Evolutionary conservation across 2,888 invertebrate genomes (phyloP).

Genomic region (Tenthredo mesomela): DNA sequence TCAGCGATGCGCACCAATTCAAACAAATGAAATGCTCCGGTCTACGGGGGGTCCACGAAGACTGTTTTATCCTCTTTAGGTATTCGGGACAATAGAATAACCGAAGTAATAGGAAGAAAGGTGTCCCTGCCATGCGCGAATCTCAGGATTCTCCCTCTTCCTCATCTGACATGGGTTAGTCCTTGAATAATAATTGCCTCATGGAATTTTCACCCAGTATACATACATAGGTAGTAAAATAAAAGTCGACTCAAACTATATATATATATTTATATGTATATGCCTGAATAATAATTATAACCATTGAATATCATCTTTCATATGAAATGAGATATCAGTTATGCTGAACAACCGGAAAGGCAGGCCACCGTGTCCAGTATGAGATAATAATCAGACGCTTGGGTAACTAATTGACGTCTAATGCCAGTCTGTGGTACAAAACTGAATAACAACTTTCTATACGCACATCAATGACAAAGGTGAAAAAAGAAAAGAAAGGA

Average conservation of each 20-base stretch:
- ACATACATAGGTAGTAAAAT: neutral
- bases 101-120: conserved; percentile 7
- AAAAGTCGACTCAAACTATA: no score
- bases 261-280: no score
- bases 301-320: neutral
- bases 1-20: conserved; percentile 64
- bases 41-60: neutral
- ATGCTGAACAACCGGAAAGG: neutral
- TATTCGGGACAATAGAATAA: conserved; percentile 10
- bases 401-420: conserved; percentile 18
- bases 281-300: no score
- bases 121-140: neutral
- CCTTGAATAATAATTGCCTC: neutral
- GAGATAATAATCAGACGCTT: neutral
- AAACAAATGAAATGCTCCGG: conserved; percentile 57
- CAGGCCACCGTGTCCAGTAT: neutral
- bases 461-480: neutral
- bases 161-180: neutral
- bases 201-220: neutral
- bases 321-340: neutral
- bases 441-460: conserved; percentile 16
- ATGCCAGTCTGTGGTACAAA: neutral
- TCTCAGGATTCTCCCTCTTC: neutral
- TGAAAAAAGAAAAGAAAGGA: neutral
- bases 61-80: conserved; percentile 23